These are phyloP conservation scores for Drosophila kanapiae DNA, from an alignment of 1,140 invertebrate species.

Conservation along the genomic window DNA sequence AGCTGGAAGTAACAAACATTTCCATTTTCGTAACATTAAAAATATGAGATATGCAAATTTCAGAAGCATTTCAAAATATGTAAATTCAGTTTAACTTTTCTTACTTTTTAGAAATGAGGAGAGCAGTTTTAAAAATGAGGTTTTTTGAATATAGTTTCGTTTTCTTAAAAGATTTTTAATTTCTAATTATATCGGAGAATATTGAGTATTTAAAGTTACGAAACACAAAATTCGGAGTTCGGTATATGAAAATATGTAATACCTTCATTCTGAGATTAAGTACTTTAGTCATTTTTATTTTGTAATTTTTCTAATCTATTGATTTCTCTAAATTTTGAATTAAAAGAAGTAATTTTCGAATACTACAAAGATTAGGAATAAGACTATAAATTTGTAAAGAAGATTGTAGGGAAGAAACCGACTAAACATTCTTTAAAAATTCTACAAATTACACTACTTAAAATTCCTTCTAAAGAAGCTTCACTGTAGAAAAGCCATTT, in stretches of 20 bases:
- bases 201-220: no score
- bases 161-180: no score
- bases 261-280: neutral
- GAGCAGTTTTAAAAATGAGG: no score
- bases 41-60: neutral
- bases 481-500: conserved; percentile 60
- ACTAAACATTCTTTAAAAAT: neutral
- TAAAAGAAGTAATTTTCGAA: neutral
- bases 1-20: neutral
- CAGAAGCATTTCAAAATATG: no score
- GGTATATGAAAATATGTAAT: neutral
- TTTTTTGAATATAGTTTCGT: no score
- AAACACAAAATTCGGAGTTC: no score
- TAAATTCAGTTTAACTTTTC: no score
- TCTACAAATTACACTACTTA: neutral
- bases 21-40: neutral
- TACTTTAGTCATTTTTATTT: neutral
- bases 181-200: no score
- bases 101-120: no score
- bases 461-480: neutral
- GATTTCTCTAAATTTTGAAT: neutral
- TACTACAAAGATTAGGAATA: rapidly evolving
- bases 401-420: neutral
- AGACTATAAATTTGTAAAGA: neutral
- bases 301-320: neutral